Evolutionary conservation across 30 jellyfish, hydroid and myxozoan species (phyloP).

Genomic region (Morbakka virulenta): DNA sequence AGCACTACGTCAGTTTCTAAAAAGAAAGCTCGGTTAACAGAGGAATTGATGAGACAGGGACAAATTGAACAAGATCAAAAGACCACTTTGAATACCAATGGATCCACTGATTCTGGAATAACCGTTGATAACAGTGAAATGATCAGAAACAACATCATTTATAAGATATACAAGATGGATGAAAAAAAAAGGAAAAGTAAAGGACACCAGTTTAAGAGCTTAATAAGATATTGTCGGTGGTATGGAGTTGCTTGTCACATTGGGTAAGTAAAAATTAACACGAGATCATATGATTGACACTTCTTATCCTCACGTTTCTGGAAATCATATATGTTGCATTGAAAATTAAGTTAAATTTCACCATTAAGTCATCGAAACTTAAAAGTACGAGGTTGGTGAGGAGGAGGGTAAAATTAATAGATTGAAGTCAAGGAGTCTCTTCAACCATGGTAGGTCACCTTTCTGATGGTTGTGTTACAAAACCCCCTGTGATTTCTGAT

Average conservation of each 20-base stretch:
- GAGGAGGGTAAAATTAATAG: too few relatives aligned
- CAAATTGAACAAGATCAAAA: not conserved
- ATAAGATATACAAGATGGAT: not conserved
- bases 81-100: not conserved
- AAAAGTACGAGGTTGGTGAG: too few relatives aligned
- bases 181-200: not conserved
- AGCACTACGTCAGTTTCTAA: not conserved
- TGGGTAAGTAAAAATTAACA: too few relatives aligned
- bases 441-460: too few relatives aligned
- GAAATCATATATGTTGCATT: too few relatives aligned
- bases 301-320: not conserved
- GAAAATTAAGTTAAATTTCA: too few relatives aligned
- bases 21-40: not conserved
- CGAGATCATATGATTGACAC: too few relatives aligned
- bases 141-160: not conserved
- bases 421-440: too few relatives aligned
- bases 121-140: not conserved
- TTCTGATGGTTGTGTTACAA: too few relatives aligned
- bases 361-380: too few relatives aligned
- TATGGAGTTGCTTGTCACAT: slow-evolving; percentile 25
- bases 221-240: slow-evolving; percentile 1
- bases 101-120: not conserved
- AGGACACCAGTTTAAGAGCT: slow-evolving; percentile 3
- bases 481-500: too few relatives aligned
- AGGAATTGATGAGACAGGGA: not conserved